Evolutionary conservation across 1,140 invertebrate genomes (phyloP).

Genomic region (Helicoverpa zea): DNA sequence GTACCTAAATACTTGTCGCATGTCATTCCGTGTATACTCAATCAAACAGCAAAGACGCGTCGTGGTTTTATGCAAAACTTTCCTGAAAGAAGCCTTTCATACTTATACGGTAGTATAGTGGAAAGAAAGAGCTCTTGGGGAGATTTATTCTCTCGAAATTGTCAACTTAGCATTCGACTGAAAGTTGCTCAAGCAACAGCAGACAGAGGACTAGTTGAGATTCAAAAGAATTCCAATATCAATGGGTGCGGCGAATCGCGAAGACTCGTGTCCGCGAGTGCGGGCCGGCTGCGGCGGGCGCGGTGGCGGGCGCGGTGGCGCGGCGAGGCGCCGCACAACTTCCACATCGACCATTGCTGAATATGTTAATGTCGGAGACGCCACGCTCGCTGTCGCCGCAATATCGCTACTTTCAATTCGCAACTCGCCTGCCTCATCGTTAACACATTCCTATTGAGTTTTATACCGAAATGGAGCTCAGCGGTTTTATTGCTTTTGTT

Average conservation of each 20-base stretch:
- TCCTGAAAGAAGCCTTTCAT: background rate
- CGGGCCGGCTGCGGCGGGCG: slow-evolving; percentile 41
- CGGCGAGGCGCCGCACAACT: slow-evolving; percentile 37
- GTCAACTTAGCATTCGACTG: slow-evolving; percentile 70
- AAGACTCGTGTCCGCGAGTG: slow-evolving; percentile 50
- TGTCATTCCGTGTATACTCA: slow-evolving; percentile 27
- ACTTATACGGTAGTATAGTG: slow-evolving; percentile 17
- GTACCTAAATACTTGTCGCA: slow-evolving; percentile 48
- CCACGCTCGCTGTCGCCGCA: slow-evolving; percentile 51
- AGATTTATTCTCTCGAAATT: slow-evolving; percentile 59
- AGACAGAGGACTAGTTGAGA: slow-evolving; percentile 69
- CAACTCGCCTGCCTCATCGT: slow-evolving; percentile 57
- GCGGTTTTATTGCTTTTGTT: slow-evolving; percentile 51
- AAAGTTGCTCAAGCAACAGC: slow-evolving; percentile 64
- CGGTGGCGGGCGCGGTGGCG: background rate
- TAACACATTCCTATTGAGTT: slow-evolving; percentile 58
- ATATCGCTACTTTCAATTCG: slow-evolving; percentile 57
- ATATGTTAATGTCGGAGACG: slow-evolving; percentile 73
- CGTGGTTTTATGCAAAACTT: slow-evolving; percentile 37
- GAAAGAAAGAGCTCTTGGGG: slow-evolving; percentile 12
- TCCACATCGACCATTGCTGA: slow-evolving; percentile 63
- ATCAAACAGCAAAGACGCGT: slow-evolving; percentile 20
- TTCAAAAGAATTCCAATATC: slow-evolving; percentile 83
- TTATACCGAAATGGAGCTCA: slow-evolving; percentile 51
- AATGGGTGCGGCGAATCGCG: slow-evolving; percentile 56